Evolutionary conservation across 2,797 vertebrate genomes (phyloP).

Genomic region (Vireo griseus): DNA sequence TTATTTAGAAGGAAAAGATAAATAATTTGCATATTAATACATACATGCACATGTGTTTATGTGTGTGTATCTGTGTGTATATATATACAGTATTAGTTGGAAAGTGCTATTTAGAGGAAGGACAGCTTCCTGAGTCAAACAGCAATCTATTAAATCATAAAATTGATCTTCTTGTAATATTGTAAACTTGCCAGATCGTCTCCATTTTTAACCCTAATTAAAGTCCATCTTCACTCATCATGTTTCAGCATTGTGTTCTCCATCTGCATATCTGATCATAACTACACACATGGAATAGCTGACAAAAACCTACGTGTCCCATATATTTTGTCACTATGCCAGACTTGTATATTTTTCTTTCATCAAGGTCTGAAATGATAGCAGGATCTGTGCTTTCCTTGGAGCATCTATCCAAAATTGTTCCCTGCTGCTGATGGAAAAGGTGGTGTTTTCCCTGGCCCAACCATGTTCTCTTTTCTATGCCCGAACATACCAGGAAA

Average conservation of each 20-base stretch:
- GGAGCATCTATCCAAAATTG: rapidly evolving
- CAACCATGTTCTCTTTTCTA: neutral
- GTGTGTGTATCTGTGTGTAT: rapidly evolving
- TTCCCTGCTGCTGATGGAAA: neutral
- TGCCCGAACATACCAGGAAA: neutral
- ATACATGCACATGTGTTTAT: rapidly evolving
- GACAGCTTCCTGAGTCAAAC: neutral
- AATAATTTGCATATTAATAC: neutral
- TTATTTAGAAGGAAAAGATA: neutral
- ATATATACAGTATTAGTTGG: neutral
- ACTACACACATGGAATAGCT: neutral
- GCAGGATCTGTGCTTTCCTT: neutral
- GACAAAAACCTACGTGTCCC: neutral
- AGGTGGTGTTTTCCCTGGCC: neutral
- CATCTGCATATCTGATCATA: neutral
- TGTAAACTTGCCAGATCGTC: neutral
- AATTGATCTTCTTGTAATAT: neutral
- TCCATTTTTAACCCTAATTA: neutral
- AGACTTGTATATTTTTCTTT: neutral
- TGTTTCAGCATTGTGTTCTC: neutral
- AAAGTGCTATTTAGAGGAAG: neutral
- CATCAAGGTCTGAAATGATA: neutral
- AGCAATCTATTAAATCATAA: neutral
- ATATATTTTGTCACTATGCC: neutral
- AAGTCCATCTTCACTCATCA: neutral